Conservation (phyloP, 2,888 invertebrate species). For the Pachydiplax longipennis region DNA sequence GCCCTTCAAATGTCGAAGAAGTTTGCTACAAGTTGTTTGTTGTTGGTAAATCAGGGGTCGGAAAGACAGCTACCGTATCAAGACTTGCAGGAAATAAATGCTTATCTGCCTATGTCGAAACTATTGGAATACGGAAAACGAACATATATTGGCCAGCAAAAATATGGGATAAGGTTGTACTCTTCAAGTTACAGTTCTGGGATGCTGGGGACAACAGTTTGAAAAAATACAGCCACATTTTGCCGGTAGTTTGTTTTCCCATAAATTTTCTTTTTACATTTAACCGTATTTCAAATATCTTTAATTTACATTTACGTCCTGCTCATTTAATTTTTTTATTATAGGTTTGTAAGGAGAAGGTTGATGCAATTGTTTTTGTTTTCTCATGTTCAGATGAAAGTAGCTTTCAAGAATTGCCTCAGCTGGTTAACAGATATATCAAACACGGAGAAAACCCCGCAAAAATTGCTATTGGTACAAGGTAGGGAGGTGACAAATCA, state of each 20-base stretch:
- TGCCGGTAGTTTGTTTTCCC: slow-evolving; percentile 59
- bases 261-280: neutral
- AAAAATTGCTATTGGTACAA: slow-evolving; percentile 64
- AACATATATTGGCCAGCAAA: slow-evolving; percentile 67
- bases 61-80: slow-evolving; percentile 64
- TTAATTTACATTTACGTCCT: neutral
- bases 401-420: slow-evolving; percentile 64
- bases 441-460: slow-evolving; percentile 61
- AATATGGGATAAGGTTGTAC: slow-evolving; percentile 63
- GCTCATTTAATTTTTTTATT: slow-evolving; percentile 49
- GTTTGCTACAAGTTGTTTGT: slow-evolving; percentile 66
- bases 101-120: slow-evolving; percentile 58
- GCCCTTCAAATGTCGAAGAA: slow-evolving; percentile 63
- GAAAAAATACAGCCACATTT: slow-evolving; percentile 66
- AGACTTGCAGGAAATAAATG: slow-evolving; percentile 61
- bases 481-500: slow-evolving; percentile 56
- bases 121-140: slow-evolving; percentile 64
- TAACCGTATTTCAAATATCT: neutral
- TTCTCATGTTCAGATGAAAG: slow-evolving; percentile 64
- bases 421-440: slow-evolving; percentile 61
- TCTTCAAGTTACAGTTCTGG: slow-evolving; percentile 67
- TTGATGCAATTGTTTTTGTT: slow-evolving; percentile 63
- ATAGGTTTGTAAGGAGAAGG: slow-evolving; percentile 64
- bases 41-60: slow-evolving; percentile 64
- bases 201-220: slow-evolving; percentile 66